Evolutionary conservation across 2,113 vertebrate genomes (phyloP).

Genomic region (Atherinomorus stipes): DNA sequence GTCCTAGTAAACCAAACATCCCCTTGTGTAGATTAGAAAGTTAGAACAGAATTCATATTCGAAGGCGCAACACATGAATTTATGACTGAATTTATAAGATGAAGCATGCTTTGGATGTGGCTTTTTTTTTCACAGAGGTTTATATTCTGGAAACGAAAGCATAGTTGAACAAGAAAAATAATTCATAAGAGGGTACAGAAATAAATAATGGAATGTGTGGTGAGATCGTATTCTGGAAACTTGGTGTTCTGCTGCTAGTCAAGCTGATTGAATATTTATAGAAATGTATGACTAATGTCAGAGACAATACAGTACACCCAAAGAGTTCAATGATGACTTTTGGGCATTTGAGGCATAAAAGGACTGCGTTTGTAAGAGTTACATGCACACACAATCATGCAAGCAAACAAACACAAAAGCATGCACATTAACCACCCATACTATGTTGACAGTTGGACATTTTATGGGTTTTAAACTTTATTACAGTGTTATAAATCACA

Average conservation of each 20-base stretch:
- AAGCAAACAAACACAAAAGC: conserved; percentile 44
- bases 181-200: conserved; percentile 64
- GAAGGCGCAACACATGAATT: conserved; percentile 30
- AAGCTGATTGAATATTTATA: conserved; percentile 80
- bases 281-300: conserved; percentile 77
- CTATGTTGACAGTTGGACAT: conserved; percentile 30
- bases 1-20: conserved; percentile 36
- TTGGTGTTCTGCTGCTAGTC: conserved; percentile 62
- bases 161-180: conserved; percentile 64
- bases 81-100: conserved; percentile 41
- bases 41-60: conserved; percentile 14
- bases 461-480: conserved; percentile 67
- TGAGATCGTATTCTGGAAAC: conserved; percentile 73
- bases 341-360: conserved; percentile 65
- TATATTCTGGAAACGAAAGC: conserved; percentile 43
- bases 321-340: conserved; percentile 71
- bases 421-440: conserved; percentile 46
- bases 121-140: conserved; percentile 49
- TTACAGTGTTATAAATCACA: conserved; percentile 63
- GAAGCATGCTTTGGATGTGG: conserved; percentile 27
- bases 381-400: conserved; percentile 32
- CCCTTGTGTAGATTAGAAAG: conserved; percentile 21
- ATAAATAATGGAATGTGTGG: conserved; percentile 75
- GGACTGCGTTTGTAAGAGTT: conserved; percentile 54
- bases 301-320: conserved; percentile 62